These are phyloP conservation scores for Gila orcuttii DNA, from an alignment of 2,113 vertebrate species.

Conservation along the genomic window DNA sequence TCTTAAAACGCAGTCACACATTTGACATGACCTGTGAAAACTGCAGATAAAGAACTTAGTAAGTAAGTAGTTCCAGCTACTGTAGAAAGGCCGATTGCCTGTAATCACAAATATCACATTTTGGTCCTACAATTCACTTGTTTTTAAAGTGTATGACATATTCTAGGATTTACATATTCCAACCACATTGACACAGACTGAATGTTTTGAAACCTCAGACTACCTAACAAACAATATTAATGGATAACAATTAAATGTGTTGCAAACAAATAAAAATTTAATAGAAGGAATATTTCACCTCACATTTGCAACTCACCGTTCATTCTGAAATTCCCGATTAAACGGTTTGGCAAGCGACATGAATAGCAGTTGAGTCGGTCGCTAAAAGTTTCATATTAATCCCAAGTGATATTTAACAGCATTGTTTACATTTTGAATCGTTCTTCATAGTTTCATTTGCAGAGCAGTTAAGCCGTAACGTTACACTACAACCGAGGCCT, in stretches of 20 bases:
- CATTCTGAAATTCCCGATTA: slow-evolving; percentile 73
- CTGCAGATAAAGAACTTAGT: neutral
- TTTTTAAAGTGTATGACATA: neutral
- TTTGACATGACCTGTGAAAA: neutral
- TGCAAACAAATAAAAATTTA: neutral
- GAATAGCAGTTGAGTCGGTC: slow-evolving; percentile 24
- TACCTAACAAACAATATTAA: neutral
- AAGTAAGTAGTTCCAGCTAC: neutral
- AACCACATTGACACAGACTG: neutral
- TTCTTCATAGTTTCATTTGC: slow-evolving; percentile 13
- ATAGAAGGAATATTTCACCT: neutral
- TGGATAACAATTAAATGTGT: neutral
- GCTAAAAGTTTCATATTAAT: neutral
- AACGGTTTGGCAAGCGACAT: slow-evolving; percentile 44
- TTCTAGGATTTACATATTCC: neutral
- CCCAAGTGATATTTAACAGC: neutral
- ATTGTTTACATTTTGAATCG: slow-evolving; percentile 9
- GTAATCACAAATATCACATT: neutral
- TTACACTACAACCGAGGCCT: slow-evolving; percentile 40
- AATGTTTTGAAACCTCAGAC: neutral
- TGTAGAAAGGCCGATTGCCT: neutral
- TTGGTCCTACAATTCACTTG: neutral
- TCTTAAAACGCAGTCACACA: neutral
- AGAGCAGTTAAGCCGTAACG: neutral
- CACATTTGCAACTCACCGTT: slow-evolving; percentile 79